Conservation (phyloP, 2,888 invertebrate genomes). For the Xestia xanthographa region DNA sequence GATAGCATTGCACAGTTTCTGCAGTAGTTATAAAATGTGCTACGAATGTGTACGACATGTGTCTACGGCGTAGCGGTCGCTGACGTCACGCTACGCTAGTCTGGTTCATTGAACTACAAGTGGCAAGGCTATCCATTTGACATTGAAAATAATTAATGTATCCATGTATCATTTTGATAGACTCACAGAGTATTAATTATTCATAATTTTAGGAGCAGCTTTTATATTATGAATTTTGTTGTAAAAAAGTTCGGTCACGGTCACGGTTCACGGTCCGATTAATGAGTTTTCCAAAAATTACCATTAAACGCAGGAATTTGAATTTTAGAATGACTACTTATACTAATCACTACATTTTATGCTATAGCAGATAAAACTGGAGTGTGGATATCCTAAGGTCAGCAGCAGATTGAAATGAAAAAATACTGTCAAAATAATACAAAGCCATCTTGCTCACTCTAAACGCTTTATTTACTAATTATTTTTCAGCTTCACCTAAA, state of each 20-base stretch:
- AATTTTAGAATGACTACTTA: neutral
- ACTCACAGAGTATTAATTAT: slow-evolving; percentile 39
- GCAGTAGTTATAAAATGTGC: neutral
- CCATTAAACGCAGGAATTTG: neutral
- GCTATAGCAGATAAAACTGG: too few species aligned
- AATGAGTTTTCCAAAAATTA: neutral
- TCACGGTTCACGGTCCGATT: neutral
- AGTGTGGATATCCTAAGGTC: too few species aligned
- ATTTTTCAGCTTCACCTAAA: slow-evolving; percentile 16
- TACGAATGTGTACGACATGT: slow-evolving; percentile 1
- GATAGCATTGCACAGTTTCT: neutral
- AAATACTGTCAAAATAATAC: neutral
- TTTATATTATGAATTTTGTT: neutral
- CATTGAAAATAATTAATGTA: slow-evolving; percentile 48
- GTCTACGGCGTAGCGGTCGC: slow-evolving; percentile 31
- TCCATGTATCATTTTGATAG: slow-evolving; percentile 31
- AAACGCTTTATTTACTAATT: neutral
- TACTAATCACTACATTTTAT: neutral
- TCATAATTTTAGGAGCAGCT: slow-evolving; percentile 37
- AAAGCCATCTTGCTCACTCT: neutral
- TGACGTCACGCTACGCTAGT: slow-evolving; percentile 18
- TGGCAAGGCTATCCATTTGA: slow-evolving; percentile 39
- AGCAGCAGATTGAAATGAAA: neutral
- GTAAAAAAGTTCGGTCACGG: too few species aligned
- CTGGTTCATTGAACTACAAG: slow-evolving; percentile 49